These are phyloP conservation scores for Cyprinodon diabolis DNA, from an alignment of 2,797 vertebrate species.

Conservation along the genomic window DNA sequence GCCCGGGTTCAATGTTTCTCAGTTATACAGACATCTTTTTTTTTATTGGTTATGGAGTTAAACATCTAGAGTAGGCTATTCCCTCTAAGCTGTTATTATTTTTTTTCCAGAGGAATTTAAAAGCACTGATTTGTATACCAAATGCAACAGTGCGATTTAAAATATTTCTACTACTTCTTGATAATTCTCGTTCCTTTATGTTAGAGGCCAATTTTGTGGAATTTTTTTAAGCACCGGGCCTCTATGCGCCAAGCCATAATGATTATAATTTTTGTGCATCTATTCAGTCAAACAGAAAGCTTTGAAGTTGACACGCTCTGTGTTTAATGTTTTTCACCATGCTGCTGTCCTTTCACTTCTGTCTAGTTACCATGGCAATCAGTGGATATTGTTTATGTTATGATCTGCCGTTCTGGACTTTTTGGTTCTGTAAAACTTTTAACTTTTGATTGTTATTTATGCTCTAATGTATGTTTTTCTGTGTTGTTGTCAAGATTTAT, in stretches of 20 bases:
- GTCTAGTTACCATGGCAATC: conserved; percentile 25
- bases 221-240: conserved; percentile 23
- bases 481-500: too few species aligned
- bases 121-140: conserved; percentile 10
- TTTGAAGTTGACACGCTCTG: conserved; percentile 56
- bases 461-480: too few species aligned
- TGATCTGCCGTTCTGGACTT: too few species aligned
- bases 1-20: neutral
- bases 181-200: conserved; percentile 31
- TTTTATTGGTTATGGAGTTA: conserved; percentile 3
- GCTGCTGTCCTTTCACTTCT: conserved; percentile 48
- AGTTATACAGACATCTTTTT: neutral
- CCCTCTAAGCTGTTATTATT: neutral
- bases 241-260: conserved; percentile 14
- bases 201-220: conserved; percentile 18
- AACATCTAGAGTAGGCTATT: conserved; percentile 8
- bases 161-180: conserved; percentile 13
- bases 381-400: conserved; percentile 12
- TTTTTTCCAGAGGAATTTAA: neutral
- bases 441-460: too few species aligned
- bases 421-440: too few species aligned
- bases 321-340: conserved; percentile 38
- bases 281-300: conserved; percentile 40
- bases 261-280: conserved; percentile 51
- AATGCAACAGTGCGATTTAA: conserved; percentile 22